A percentile compares a stretch with the other conserved stretches of the same genome.
These are phyloP conservation scores for Helicoverpa zea DNA, from an alignment of 1,140 invertebrate species.

Conservation along the genomic window DNA sequence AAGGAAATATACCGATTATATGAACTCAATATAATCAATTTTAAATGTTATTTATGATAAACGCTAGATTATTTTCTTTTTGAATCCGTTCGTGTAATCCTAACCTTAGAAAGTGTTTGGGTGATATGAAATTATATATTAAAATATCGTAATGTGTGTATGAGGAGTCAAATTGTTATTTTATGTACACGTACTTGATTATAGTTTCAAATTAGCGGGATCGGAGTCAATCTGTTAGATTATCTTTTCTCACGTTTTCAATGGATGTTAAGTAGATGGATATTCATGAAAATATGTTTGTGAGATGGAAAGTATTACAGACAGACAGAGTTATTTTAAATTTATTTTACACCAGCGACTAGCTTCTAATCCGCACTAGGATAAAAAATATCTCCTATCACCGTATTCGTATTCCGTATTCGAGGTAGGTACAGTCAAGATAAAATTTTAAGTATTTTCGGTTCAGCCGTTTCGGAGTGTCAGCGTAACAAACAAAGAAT, in stretches of 20 bases:
- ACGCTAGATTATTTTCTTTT: slow-evolving; percentile 46
- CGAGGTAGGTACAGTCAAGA: too few relatives aligned
- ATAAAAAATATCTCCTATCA: too few relatives aligned
- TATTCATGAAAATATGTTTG: too few relatives aligned
- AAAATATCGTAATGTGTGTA: background rate
- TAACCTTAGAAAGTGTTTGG: slow-evolving; percentile 34
- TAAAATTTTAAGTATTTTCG: too few relatives aligned
- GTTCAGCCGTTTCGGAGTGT: too few relatives aligned
- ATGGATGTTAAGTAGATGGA: too few relatives aligned
- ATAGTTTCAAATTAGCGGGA: slow-evolving; percentile 19
- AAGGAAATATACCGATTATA: slow-evolving; percentile 51
- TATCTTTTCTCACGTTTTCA: background rate
- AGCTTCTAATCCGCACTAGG: too few relatives aligned
- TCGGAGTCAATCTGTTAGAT: background rate
- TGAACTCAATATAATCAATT: slow-evolving; percentile 50
- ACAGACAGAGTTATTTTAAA: too few relatives aligned
- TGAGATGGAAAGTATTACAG: too few relatives aligned
- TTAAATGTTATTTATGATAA: slow-evolving; percentile 46
- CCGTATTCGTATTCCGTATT: too few relatives aligned
- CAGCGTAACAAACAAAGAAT: too few relatives aligned
- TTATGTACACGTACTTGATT: slow-evolving; percentile 2
- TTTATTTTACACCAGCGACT: too few relatives aligned
- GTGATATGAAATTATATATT: slow-evolving; percentile 37
- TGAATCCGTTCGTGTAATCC: slow-evolving; percentile 41
- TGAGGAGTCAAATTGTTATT: background rate